Evolutionary conservation across 2,113 vertebrate species (phyloP).

Genomic region (Balaenoptera acutorostrata): DNA sequence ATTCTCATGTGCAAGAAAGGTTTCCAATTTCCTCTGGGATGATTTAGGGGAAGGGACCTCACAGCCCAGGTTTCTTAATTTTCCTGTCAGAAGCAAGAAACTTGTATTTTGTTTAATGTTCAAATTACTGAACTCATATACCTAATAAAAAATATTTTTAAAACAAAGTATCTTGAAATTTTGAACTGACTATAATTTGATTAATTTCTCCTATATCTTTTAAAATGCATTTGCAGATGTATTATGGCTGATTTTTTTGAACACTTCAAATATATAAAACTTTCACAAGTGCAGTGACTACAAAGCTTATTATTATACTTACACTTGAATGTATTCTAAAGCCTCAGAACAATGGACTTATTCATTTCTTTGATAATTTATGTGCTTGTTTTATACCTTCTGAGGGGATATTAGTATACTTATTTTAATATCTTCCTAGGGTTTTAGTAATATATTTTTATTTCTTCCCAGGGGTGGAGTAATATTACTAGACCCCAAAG

Average conservation of each 20-base stretch:
- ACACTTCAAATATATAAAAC: not conserved
- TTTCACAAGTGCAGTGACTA: not conserved
- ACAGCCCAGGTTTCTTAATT: not conserved
- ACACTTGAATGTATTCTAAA: not conserved
- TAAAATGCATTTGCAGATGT: not conserved
- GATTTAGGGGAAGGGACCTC: not conserved
- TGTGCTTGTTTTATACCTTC: slow-evolving; percentile 60
- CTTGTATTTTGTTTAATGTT: not conserved
- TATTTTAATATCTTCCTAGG: slow-evolving; percentile 67
- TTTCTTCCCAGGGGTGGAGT: slow-evolving; percentile 54
- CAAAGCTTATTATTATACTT: not conserved
- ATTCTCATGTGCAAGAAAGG: not conserved
- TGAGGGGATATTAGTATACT: slow-evolving; percentile 53
- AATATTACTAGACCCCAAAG: slow-evolving; percentile 29
- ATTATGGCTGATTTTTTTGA: not conserved
- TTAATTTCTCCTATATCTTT: not conserved
- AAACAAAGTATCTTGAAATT: not conserved
- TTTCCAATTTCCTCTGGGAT: not conserved
- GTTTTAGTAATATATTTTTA: slow-evolving; percentile 62
- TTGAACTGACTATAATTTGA: not conserved
- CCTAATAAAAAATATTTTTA: not conserved
- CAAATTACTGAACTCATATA: not conserved
- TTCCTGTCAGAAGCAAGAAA: not conserved
- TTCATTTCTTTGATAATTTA: slow-evolving; percentile 65
- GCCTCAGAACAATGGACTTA: slow-evolving; percentile 48